These are phyloP conservation scores for Pseudoatta argentina DNA, from an alignment of 1,140 invertebrate genomes.

Conservation along the genomic window DNA sequence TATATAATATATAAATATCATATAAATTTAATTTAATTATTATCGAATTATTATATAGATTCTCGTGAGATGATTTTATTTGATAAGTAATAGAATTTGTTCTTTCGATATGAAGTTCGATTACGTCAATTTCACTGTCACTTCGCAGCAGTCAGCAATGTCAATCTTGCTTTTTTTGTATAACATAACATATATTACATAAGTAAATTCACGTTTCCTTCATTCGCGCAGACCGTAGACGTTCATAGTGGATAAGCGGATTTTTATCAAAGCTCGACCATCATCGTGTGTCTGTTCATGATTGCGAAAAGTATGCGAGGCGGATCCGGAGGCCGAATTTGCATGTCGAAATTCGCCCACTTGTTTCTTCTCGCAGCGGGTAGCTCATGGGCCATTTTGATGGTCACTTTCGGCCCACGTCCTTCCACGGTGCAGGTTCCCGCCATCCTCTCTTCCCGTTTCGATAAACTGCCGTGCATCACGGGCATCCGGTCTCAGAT, in stretches of 20 bases:
- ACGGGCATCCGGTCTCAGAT: slow-evolving; percentile 75
- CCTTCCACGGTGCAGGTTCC: slow-evolving; percentile 68
- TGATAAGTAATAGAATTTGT: not conserved
- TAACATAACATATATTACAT: slow-evolving; percentile 3
- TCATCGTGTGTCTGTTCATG: slow-evolving; percentile 7
- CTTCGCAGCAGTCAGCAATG: not conserved
- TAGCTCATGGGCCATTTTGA: slow-evolving; percentile 75
- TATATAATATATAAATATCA: not conserved
- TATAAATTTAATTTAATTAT: slow-evolving; percentile 18
- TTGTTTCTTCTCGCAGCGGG: slow-evolving; percentile 78
- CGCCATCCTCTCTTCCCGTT: slow-evolving; percentile 72
- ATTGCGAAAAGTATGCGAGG: slow-evolving; percentile 18
- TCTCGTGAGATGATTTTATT: not conserved
- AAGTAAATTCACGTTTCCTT: slow-evolving; percentile 22
- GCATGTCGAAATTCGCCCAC: slow-evolving; percentile 78
- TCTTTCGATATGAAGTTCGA: not conserved
- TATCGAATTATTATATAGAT: not conserved
- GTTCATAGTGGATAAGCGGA: slow-evolving; percentile 30
- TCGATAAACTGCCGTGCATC: slow-evolving; percentile 75
- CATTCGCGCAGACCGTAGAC: slow-evolving; percentile 39
- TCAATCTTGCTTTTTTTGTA: not conserved
- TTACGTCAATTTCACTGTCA: not conserved
- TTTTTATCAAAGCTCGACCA: slow-evolving; percentile 32
- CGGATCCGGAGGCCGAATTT: slow-evolving; percentile 72
- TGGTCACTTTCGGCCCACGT: slow-evolving; percentile 77